A percentile compares a stretch with the other conserved stretches of the same genome.
Conservation (phyloP, 1,140 invertebrate species). For the Bicyclus anynana region DNA sequence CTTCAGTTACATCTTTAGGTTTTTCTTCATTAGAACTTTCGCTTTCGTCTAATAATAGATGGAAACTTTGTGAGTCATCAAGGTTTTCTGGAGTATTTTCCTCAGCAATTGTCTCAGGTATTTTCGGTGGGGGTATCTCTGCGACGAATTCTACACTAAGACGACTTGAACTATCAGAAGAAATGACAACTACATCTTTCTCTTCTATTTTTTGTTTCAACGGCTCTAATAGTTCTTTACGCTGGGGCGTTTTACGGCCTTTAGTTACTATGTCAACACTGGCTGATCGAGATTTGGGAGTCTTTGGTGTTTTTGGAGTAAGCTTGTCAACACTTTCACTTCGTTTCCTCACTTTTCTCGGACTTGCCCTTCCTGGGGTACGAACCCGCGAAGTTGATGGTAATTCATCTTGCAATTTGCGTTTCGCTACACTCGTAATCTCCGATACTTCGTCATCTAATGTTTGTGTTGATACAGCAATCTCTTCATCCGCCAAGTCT, state of each 20-base stretch:
- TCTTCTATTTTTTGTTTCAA: constrained; percentile 28
- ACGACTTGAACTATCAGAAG: constrained; percentile 32
- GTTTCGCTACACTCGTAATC: constrained; percentile 45
- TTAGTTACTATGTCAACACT: constrained; percentile 59
- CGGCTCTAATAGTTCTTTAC: constrained; percentile 31
- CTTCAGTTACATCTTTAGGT: constrained; percentile 22
- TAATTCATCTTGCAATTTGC: constrained; percentile 38
- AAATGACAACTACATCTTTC: constrained; percentile 22
- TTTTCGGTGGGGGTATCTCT: constrained; percentile 43
- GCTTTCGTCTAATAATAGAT: constrained; percentile 43
- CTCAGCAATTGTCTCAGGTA: constrained; percentile 50
- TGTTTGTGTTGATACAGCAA: constrained; percentile 37
- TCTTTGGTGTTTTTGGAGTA: constrained; percentile 51
- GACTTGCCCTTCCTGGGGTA: constrained; percentile 49
- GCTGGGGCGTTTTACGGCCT: constrained; percentile 40
- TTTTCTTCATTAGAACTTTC: constrained; percentile 24
- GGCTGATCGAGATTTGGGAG: constrained; percentile 50
- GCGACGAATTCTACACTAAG: constrained; percentile 49
- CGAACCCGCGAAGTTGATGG: constrained; percentile 51
- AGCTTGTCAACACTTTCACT: constrained; percentile 58
- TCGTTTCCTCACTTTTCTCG: constrained; percentile 49
- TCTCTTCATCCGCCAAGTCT: constrained; percentile 37
- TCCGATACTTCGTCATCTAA: constrained; percentile 65
- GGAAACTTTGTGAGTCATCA: constrained; percentile 66
- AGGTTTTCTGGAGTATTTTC: constrained; percentile 39